These are phyloP conservation scores for Brachionus rotundiformis DNA, from an alignment of 1,140 invertebrate species.

Conservation along the genomic window DNA sequence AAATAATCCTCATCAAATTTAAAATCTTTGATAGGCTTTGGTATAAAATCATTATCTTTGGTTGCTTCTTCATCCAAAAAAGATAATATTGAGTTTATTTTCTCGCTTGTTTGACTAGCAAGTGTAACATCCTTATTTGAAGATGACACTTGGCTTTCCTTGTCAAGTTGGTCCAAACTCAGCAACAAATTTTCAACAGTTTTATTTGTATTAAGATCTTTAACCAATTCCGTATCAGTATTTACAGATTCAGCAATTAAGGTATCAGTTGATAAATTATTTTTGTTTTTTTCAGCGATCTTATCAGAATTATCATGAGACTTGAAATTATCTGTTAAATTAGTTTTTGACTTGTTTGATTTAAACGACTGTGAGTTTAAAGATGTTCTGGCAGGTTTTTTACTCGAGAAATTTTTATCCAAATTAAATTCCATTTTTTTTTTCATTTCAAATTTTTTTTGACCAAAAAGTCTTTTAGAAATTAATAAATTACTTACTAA, in stretches of 20 bases:
- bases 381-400: neutral
- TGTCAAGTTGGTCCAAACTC: constrained; percentile 20
- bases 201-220: neutral
- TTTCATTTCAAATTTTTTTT: constrained; percentile 43
- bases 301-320: neutral
- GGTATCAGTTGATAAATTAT: constrained; percentile 6
- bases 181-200: constrained; percentile 32
- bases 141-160: constrained; percentile 24
- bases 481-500: too few species aligned
- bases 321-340: neutral
- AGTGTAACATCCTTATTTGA: constrained; percentile 16
- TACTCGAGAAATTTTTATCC: neutral
- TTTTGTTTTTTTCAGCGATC: neutral
- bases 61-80: constrained; percentile 23
- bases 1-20: constrained; percentile 36
- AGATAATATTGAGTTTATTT: constrained; percentile 37
- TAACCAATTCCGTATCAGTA: constrained; percentile 14
- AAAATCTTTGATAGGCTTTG: constrained; percentile 19
- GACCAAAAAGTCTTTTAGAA: neutral
- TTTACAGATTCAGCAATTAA: constrained; percentile 8
- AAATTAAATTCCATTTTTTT: constrained; percentile 31
- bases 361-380: neutral
- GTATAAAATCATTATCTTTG: constrained; percentile 12
- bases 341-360: neutral
- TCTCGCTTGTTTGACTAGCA: constrained; percentile 11